phyloP scores from a whole-genome alignment of 2,797 vertebrate species.

The Lophius americanus region DNA sequence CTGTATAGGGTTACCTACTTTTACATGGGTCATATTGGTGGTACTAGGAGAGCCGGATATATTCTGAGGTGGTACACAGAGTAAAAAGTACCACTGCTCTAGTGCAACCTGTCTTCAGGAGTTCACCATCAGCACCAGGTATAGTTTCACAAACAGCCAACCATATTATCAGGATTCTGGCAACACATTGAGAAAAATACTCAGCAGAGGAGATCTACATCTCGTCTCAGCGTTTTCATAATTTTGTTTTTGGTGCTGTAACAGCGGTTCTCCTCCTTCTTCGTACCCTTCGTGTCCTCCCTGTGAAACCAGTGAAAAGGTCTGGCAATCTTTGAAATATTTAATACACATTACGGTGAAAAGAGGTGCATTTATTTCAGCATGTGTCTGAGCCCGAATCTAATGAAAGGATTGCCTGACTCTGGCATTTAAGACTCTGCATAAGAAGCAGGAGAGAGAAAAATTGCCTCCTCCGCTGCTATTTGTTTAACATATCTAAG shows the following conservation, averaged over 20 bases:
- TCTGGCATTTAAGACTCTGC: constrained; percentile 46
- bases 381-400: constrained; percentile 43
- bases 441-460: constrained; percentile 6
- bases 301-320: constrained; percentile 18
- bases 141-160: constrained; percentile 8
- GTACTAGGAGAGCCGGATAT: no score
- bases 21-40: no score
- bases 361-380: constrained; percentile 64
- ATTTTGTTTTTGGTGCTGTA: constrained; percentile 5
- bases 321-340: constrained; percentile 54
- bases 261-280: constrained; percentile 1
- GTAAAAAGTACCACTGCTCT: no score
- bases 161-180: constrained; percentile 26
- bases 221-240: constrained; percentile 33
- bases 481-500: constrained; percentile 68
- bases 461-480: constrained; percentile 48
- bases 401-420: constrained; percentile 69
- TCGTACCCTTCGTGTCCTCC: constrained; percentile 8
- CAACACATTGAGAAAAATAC: constrained; percentile 26
- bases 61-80: no score
- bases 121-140: neutral
- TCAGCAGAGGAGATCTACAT: constrained; percentile 24
- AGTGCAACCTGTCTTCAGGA: constrained; percentile 16
- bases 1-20: no score
- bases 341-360: constrained; percentile 48